phyloP scores from a whole-genome alignment of 2,888 invertebrate genomes.

The Lasioglossum calceatum region DNA sequence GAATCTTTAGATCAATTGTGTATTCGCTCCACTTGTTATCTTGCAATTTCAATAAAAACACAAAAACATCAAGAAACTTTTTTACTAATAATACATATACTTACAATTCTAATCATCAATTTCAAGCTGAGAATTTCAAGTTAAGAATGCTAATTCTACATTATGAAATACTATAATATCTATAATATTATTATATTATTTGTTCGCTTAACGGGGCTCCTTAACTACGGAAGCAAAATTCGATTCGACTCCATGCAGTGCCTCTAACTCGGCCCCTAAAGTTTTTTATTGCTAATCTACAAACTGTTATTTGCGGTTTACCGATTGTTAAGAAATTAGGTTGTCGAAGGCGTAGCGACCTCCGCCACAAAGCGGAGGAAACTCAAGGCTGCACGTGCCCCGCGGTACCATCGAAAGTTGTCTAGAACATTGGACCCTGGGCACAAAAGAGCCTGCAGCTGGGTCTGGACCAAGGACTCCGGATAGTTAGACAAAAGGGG shows the following conservation, averaged over 20 bases:
- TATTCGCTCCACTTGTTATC: not conserved
- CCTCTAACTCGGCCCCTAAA: not conserved
- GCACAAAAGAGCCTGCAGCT: conserved; percentile 34
- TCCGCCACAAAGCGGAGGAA: not conserved
- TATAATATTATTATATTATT: no score
- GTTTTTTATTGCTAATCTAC: not conserved
- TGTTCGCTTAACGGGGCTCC: no score
- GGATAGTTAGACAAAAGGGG: conserved; percentile 40
- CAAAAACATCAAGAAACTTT: not conserved
- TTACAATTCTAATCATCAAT: no score
- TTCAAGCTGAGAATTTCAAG: no score
- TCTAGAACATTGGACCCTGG: not conserved
- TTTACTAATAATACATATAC: no score
- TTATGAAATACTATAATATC: no score
- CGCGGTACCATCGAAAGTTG: not conserved
- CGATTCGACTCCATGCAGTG: not conserved
- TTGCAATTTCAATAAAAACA: not conserved
- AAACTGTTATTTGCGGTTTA: not conserved
- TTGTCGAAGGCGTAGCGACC: not conserved
- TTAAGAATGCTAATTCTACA: no score
- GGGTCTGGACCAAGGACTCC: conserved; percentile 22
- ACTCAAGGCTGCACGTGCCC: conserved; percentile 30
- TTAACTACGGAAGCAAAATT: no score
- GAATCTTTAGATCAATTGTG: not conserved
- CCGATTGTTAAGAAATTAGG: not conserved